Evolutionary conservation across 2,888 invertebrate genomes (phyloP), one percentile per base, ranked within the genome.

Genomic region (Drosophila kambysellisi): DNA sequence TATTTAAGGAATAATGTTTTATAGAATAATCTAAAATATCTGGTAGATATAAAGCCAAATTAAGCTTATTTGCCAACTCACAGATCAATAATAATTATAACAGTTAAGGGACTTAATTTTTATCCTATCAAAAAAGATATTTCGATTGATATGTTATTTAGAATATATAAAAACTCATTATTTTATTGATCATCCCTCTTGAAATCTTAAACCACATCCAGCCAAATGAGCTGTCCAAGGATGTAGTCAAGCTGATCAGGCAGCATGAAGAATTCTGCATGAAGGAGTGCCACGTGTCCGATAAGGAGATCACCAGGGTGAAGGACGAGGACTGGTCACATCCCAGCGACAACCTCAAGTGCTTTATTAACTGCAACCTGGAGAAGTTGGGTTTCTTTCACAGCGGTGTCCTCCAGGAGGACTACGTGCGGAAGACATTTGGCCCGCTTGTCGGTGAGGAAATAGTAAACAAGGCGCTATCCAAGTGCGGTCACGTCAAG

Each of bases 331-430:
- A 91, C 37, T 89, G 81, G 37, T 61, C 77, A 32, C 75, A 84
- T 29, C 76, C 85, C 48, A 88, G 70, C 39, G 82, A 88, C 29
- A 88, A 82, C 15, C 50, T 86, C 17, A 91, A 91, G 64, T 92
- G 93, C 74, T 92, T 92, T 61, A 72, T 88, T 50, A 90, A 91
- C 56, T 93, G 93, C 56, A 90, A 93, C 81, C 81, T 92, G 46
- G 92, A 92, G 69, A 89, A 91, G 72, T 43, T 79, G 0, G 92
- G 90, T 29, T 72, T 88, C 15, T 29, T 91, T 1, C 89, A 90
- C 73, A 81, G 91, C 50, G 91, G 88, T 4, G 81, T 77, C 2
- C 33, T 92, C 0, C 89, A 91, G 66, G 83, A 80, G 7, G 79
- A 71, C 4, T 67, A 72, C 5, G 75, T 84, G 4, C 20, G 83